phyloP scores from a whole-genome alignment of 2,113 vertebrate genomes.

The Siniperca knerii region DNA sequence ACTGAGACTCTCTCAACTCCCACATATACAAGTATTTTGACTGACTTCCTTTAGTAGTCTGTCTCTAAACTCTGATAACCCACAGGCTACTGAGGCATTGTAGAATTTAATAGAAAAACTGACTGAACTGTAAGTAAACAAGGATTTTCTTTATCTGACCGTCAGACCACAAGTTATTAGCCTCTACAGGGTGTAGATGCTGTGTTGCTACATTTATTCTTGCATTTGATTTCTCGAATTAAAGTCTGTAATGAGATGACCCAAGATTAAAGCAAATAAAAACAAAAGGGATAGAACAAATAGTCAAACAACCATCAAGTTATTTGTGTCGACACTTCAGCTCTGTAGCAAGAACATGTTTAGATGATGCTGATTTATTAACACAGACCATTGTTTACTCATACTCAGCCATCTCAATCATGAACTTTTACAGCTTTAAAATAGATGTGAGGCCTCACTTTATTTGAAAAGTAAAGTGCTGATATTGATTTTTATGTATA shows the following conservation, averaged over 20 bases:
- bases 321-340: neutral
- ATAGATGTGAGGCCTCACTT: neutral
- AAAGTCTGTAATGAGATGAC: neutral
- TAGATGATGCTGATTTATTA: slow-evolving; percentile 5
- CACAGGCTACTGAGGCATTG: too few relatives aligned
- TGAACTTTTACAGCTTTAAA: neutral
- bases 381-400: neutral
- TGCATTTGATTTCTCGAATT: neutral
- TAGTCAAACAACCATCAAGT: neutral
- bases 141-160: neutral
- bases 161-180: neutral
- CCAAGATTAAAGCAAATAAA: neutral
- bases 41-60: neutral
- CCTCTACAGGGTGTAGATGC: neutral
- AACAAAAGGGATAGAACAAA: neutral
- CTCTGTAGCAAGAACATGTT: neutral
- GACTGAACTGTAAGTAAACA: neutral
- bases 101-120: neutral
- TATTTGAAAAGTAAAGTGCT: neutral
- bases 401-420: neutral
- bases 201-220: neutral
- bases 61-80: neutral
- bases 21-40: neutral
- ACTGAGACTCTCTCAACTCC: neutral
- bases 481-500: neutral